phyloP scores from a whole-genome alignment of 2,888 invertebrate genomes.

The Homarus gammarus region DNA sequence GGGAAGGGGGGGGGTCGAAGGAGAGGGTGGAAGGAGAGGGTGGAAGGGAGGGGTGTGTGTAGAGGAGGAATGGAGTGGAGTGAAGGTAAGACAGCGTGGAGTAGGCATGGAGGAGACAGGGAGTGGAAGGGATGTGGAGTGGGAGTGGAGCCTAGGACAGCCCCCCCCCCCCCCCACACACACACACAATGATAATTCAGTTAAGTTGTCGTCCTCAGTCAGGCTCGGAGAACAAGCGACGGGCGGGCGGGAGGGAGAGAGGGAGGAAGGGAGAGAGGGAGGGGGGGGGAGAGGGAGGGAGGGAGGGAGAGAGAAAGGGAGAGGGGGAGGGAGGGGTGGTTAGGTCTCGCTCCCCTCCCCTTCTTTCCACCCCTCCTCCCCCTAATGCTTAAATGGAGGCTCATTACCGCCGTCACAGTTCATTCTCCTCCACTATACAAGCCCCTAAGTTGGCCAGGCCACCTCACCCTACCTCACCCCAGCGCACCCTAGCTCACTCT shows the following conservation, averaged over 20 bases:
- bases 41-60: not conserved
- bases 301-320: not conserved
- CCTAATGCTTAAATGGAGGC: slow-evolving; percentile 51
- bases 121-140: not conserved
- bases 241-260: not conserved
- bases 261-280: not conserved
- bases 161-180: too few relatives aligned
- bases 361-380: not conserved
- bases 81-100: not conserved
- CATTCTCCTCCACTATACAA: slow-evolving; percentile 14
- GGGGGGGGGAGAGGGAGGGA: not conserved
- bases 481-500: not conserved
- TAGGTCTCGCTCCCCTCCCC: not conserved
- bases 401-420: slow-evolving; percentile 47
- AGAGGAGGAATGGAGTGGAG: not conserved
- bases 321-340: not conserved
- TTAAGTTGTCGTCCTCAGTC: not conserved
- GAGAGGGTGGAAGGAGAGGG: not conserved
- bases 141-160: not conserved
- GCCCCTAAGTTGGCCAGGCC: not conserved
- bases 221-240: not conserved
- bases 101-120: not conserved
- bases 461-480: not conserved
- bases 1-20: not conserved
- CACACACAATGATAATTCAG: not conserved